Percentiles rank a stretch among this genome's conserved stretches.
Conservation (phyloP, 53 echinoderm and acorn worm species). For the Mesocentrotus franciscanus region DNA sequence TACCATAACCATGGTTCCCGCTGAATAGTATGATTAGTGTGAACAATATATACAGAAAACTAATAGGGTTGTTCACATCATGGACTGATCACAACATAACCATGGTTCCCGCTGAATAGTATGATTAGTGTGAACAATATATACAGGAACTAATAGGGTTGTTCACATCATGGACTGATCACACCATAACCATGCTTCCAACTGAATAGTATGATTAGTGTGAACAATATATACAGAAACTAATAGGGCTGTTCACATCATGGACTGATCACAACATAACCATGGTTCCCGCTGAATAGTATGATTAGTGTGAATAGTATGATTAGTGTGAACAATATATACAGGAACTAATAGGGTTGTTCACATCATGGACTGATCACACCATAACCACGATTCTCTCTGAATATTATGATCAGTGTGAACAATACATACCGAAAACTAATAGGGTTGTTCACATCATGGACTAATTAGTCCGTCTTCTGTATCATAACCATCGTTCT, state of each 20-base stretch:
- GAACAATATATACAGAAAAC: slow-evolving; percentile 19
- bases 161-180: slow-evolving; percentile 72
- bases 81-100: background rate
- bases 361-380: background rate
- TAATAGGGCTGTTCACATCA: no score
- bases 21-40: slow-evolving; percentile 20
- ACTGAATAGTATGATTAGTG: slow-evolving; percentile 18
- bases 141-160: no score
- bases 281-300: slow-evolving; percentile 72
- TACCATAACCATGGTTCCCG: slow-evolving; percentile 86
- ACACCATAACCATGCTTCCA: slow-evolving; percentile 83
- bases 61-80: slow-evolving; percentile 20
- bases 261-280: slow-evolving; percentile 83
- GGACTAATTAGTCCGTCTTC: no score
- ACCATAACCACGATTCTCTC: no score
- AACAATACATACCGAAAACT: no score
- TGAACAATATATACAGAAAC: background rate
- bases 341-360: background rate
- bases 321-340: background rate
- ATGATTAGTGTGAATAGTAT: background rate
- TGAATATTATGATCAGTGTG: no score
- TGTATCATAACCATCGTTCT: no score
- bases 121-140: no score
- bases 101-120: no score
- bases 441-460: no score